Base-by-base conservation (phyloP, 2,888 invertebrate species). In the Drosophila pegasa region DNA sequence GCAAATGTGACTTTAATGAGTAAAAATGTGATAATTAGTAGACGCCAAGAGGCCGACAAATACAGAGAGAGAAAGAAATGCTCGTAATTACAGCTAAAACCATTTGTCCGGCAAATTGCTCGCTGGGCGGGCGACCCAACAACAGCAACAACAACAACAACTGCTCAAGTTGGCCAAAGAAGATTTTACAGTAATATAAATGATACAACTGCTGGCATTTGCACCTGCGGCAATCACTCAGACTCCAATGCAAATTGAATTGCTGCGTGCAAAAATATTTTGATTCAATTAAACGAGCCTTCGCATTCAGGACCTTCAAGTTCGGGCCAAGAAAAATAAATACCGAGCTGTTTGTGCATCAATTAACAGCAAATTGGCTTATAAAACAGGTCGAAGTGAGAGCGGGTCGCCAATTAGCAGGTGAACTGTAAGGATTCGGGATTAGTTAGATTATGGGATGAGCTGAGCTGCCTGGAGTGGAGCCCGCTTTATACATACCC, bases 1-100 rank as follows among this genome's bases (percentile, higher is more conserved):
- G 69, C 64, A 84, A 85, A 85, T 85, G 84, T 80, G 84, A 87
- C 87, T 88, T 85, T 85, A 85, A 85, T 85, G 84, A 85, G 88
- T 88, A 88, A 87, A 84, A 88, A 85, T 87, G 84, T 84, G 84
- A 88, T 85, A 85, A 88, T 85, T 85, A 85, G 87, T 72, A 68
- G 68, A 71, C 83, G 70, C 78, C 78, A 74, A 60, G 58, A 71
- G 83, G 70, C 84, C 88, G 88, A 83, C 80, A 88, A 76, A 86
- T 80, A 78, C 57, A 67, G 38, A 50, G 33, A 35, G 33, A 59
- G 43, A 43, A 50, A 38, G 38, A 54, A 55, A 33, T 50, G 75
- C 37, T 47, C 63, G 68, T 86, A 83, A 88, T 80, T 68, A 75
- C 75, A 78, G 43, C 64, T 40, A 48, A 65, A 64, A 67, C 64